phyloP scores from a whole-genome alignment of 2,888 invertebrate species.

The Drosophila rellima region DNA sequence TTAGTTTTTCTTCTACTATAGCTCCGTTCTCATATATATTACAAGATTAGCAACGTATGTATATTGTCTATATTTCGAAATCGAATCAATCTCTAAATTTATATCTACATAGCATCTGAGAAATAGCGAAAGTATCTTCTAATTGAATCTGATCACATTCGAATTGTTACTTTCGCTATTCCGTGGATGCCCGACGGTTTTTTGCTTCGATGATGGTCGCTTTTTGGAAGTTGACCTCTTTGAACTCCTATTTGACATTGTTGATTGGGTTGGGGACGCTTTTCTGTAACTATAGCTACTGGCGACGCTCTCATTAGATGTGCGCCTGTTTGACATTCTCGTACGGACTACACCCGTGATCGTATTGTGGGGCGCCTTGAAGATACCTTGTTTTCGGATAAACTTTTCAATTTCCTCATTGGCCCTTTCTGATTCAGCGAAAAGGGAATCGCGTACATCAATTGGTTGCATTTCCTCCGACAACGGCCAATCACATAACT shows the following conservation, averaged over 20 bases:
- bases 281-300: too few relatives aligned
- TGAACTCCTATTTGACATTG: not conserved
- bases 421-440: not conserved
- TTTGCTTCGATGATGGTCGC: not conserved
- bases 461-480: accelerated
- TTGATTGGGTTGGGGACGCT: not conserved
- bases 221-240: not conserved
- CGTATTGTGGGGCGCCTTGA: not conserved
- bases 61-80: not conserved
- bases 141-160: not conserved
- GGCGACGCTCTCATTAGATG: not conserved
- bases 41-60: too few relatives aligned
- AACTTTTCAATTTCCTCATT: slow-evolving; percentile 15
- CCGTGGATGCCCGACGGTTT: not conserved
- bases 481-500: slow-evolving; percentile 40
- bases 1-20: too few relatives aligned
- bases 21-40: too few relatives aligned
- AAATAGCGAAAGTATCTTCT: slow-evolving; percentile 6
- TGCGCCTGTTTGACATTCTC: not conserved
- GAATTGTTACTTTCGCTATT: slow-evolving; percentile 7
- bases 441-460: not conserved
- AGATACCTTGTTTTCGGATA: slow-evolving; percentile 32
- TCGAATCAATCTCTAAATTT: not conserved
- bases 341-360: not conserved
- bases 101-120: not conserved